Percentiles rank a stretch among this genome's conserved stretches.
These are phyloP conservation scores for Cnemophilus loriae DNA, from an alignment of 2,113 vertebrate genomes.

Conservation along the genomic window DNA sequence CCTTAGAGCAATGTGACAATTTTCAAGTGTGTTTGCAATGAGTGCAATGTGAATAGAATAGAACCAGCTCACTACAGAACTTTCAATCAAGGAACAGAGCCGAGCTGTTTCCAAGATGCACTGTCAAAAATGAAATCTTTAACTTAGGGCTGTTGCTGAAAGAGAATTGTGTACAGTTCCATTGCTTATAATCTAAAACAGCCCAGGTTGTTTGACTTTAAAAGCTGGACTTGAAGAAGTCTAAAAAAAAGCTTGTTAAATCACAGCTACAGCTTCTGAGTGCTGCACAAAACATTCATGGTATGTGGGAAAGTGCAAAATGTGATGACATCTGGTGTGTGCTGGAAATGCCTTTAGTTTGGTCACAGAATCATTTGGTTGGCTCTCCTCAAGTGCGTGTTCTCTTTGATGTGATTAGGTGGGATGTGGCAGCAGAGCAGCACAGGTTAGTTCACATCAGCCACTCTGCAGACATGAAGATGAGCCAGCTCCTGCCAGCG, in stretches of 20 bases:
- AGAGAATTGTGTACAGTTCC: neutral
- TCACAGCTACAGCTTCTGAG: neutral
- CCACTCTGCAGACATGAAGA: neutral
- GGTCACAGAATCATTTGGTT: neutral
- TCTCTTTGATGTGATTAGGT: neutral
- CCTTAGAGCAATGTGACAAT: neutral
- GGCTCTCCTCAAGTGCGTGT: neutral
- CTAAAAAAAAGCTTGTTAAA: neutral
- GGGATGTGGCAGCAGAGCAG: neutral
- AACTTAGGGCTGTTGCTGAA: neutral
- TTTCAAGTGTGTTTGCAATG: neutral
- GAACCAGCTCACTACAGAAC: neutral
- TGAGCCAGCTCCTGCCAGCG: neutral
- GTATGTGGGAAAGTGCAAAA: neutral
- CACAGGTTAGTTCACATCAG: neutral
- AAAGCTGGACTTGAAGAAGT: neutral
- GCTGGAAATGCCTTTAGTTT: neutral
- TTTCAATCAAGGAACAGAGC: neutral
- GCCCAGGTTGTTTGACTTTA: neutral
- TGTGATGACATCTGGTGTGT: neutral
- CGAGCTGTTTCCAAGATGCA: neutral
- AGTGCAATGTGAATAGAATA: neutral
- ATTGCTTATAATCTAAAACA: neutral
- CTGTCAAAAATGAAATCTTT: neutral
- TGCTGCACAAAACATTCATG: neutral